phyloP scores from a whole-genome alignment of 2,113 vertebrate genomes.

The Chaetops frenatus region DNA sequence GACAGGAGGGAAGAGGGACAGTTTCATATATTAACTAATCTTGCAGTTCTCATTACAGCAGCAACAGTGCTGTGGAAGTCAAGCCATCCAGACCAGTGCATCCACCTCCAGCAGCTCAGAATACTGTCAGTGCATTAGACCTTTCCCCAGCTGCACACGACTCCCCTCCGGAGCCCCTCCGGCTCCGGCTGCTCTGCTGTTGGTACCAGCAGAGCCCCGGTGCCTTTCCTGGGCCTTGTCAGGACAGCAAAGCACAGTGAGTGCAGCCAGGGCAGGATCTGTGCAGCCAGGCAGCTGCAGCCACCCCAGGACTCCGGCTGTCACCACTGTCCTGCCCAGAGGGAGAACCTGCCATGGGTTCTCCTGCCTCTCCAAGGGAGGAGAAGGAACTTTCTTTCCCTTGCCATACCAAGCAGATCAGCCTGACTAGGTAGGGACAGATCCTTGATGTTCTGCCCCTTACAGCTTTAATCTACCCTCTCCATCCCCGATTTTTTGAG shows the following conservation, averaged over 20 bases:
- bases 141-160: not conserved
- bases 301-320: not conserved
- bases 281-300: not conserved
- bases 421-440: not conserved
- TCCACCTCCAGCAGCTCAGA: conserved; percentile 48
- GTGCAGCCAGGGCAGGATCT: not conserved
- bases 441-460: not conserved
- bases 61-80: conserved; percentile 37
- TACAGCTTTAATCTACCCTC: conserved; percentile 8
- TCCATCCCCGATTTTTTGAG: conserved; percentile 66
- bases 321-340: not conserved
- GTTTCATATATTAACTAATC: not conserved
- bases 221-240: not conserved
- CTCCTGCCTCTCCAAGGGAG: not conserved
- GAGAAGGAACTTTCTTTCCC: not conserved
- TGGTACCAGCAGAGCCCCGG: not conserved
- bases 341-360: not conserved
- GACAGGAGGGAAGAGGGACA: not conserved
- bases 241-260: not conserved
- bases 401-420: not conserved
- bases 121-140: conserved; percentile 41
- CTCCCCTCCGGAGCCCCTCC: not conserved
- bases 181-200: not conserved
- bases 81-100: conserved; percentile 23
- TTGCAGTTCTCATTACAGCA: conserved; percentile 55